Evolutionary conservation across 2,888 invertebrate species (phyloP).

Genomic region (Lasioglossum zephyrum): DNA sequence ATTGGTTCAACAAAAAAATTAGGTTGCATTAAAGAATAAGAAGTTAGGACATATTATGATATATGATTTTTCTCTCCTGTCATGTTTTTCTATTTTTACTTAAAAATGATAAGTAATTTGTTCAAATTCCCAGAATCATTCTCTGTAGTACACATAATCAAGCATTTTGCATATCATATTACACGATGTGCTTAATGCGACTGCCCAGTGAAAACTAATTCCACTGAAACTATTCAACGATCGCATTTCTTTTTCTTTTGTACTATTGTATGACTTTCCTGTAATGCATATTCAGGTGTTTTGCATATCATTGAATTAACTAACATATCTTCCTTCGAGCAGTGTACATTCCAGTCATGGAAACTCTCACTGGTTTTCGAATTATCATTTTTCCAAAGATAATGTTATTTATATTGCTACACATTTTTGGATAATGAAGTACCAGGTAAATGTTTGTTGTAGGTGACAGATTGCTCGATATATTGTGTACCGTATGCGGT

Average conservation of each 20-base stretch:
- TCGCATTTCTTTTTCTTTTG: neutral
- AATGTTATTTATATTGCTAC: neutral
- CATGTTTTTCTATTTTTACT: too few species aligned
- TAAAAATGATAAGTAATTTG: too few species aligned
- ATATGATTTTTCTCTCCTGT: too few species aligned
- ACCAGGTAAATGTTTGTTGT: constrained; percentile 73
- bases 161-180: neutral
- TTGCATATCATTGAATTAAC: neutral
- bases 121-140: too few species aligned
- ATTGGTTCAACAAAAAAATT: too few species aligned
- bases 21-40: too few species aligned
- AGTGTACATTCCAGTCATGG: neutral
- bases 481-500: constrained; percentile 99
- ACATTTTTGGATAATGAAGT: constrained; percentile 16
- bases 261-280: neutral
- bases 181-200: neutral
- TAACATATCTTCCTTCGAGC: neutral
- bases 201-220: neutral
- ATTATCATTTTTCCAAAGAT: neutral
- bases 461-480: constrained; percentile 99
- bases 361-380: neutral
- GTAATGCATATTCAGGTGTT: neutral
- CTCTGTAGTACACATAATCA: neutral
- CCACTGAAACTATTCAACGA: neutral
- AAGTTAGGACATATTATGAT: too few species aligned